Percentiles rank a stretch among this genome's conserved stretches.
phyloP scores from a whole-genome alignment of 1,140 invertebrate genomes.

The Centruroides sculpturatus region DNA sequence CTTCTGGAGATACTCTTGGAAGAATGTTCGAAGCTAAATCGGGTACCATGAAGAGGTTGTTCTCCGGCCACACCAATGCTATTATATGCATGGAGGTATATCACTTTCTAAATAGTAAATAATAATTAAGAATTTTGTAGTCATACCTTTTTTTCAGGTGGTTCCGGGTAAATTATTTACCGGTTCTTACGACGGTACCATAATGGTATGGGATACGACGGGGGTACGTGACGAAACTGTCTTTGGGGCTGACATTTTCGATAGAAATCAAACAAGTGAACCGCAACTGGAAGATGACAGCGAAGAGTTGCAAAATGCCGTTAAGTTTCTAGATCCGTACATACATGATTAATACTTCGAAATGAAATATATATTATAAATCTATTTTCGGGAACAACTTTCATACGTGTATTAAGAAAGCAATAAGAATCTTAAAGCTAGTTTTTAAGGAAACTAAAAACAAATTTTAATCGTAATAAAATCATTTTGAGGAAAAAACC shows the following conservation, averaged over 20 bases:
- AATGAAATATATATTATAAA: too few species aligned
- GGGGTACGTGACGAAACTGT: constrained; percentile 19
- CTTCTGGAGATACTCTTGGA: constrained; percentile 25
- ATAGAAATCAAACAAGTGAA: constrained; percentile 8
- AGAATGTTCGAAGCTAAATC: constrained; percentile 38
- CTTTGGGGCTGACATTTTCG: constrained; percentile 12
- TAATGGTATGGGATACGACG: constrained; percentile 20
- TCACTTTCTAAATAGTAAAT: not conserved
- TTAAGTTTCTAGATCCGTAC: constrained; percentile 17
- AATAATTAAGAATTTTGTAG: not conserved
- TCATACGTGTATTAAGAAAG: too few species aligned
- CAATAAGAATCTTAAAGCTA: too few species aligned
- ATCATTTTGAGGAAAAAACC: too few species aligned
- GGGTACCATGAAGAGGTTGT: constrained; percentile 29
- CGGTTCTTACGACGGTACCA: constrained; percentile 16
- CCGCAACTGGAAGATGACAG: constrained; percentile 16
- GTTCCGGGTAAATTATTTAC: constrained; percentile 18
- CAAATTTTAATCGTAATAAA: too few species aligned
- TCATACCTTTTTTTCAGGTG: constrained; percentile 8
- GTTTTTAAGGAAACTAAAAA: too few species aligned
- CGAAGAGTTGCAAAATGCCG: constrained; percentile 17
- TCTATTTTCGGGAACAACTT: too few species aligned
- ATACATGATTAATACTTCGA: too few species aligned
- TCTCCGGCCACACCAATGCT: constrained; percentile 30
- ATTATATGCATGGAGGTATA: constrained; percentile 28